phyloP scores from a whole-genome alignment of 2,888 invertebrate genomes.

The Agrypnus murinus region DNA sequence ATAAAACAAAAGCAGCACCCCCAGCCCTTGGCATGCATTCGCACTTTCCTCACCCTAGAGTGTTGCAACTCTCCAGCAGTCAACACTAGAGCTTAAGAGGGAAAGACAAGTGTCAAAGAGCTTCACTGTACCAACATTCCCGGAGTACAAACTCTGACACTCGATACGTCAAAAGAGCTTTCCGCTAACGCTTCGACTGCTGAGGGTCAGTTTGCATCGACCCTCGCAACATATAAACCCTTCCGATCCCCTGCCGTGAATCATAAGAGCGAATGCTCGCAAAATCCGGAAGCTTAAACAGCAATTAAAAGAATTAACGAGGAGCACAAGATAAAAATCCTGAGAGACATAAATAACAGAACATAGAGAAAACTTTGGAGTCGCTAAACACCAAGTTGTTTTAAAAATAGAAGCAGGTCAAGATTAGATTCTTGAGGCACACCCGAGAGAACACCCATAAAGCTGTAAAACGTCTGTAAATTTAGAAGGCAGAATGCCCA shows the following conservation, averaged over 20 bases:
- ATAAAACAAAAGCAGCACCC: conserved; percentile 63
- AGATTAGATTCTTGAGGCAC: conserved; percentile 32
- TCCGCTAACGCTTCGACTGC: conserved; percentile 24
- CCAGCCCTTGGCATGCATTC: conserved; percentile 60
- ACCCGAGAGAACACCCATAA: conserved; percentile 24
- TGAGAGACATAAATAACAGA: conserved; percentile 30
- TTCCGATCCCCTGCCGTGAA: conserved; percentile 25
- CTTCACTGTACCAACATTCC: conserved; percentile 13
- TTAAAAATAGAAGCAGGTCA: conserved; percentile 34
- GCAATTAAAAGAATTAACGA: conserved; percentile 40
- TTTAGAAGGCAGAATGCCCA: conserved; percentile 9
- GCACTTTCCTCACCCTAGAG: conserved; percentile 53
- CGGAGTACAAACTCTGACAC: conserved; percentile 22
- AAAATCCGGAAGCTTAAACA: conserved; percentile 38
- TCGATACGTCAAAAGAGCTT: conserved; percentile 38
- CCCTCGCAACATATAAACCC: conserved; percentile 36
- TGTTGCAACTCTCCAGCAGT: conserved; percentile 55
- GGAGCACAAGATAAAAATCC: conserved; percentile 26
- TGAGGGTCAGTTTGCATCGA: conserved; percentile 12
- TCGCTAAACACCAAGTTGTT: conserved; percentile 23
- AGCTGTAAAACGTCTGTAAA: conserved; percentile 16
- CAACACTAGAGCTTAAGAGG: conserved; percentile 44
- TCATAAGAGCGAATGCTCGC: conserved; percentile 31
- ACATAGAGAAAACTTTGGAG: conserved; percentile 28
- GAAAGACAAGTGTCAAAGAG: conserved; percentile 36